These are phyloP conservation scores for Notodonta ziczac DNA, from an alignment of 2,888 invertebrate genomes.

Conservation along the genomic window DNA sequence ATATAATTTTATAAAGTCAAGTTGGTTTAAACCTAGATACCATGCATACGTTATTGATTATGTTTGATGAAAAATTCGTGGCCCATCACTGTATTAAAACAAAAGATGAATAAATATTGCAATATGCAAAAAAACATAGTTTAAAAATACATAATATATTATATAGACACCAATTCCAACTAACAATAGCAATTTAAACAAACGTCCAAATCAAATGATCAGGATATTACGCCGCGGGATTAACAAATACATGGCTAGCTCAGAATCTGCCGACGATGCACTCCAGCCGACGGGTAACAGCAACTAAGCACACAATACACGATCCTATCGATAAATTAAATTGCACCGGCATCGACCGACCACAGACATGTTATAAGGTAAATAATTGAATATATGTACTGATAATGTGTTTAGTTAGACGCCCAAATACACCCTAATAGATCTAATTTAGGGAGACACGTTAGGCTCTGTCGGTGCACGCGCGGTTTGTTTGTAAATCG, in stretches of 20 bases:
- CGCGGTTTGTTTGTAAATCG: conserved; percentile 37
- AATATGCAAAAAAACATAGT: too few species aligned
- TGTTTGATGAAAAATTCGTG: too few species aligned
- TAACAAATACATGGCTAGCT: conserved; percentile 53
- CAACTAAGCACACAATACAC: conserved; percentile 43
- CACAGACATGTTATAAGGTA: conserved; percentile 60
- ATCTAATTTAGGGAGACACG: conserved; percentile 58
- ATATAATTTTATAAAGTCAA: background rate
- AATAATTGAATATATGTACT: conserved; percentile 64
- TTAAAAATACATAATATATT: too few species aligned
- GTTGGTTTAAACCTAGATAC: too few species aligned
- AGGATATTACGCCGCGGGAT: conserved; percentile 52
- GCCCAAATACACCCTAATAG: conserved; percentile 48
- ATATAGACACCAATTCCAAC: background rate
- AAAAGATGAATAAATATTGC: too few species aligned
- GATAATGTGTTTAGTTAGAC: conserved; percentile 35
- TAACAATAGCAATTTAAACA: conserved; percentile 1
- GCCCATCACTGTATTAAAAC: too few species aligned
- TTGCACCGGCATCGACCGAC: conserved; percentile 59
- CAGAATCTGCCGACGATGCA: conserved; percentile 26
- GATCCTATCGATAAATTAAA: conserved; percentile 68
- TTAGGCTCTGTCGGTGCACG: conserved; percentile 31
- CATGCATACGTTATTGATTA: too few species aligned
- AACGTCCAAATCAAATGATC: conserved; percentile 51
- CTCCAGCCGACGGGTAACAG: conserved; percentile 13